These are phyloP conservation scores for Acanthornis magna DNA, from an alignment of 2,797 vertebrate species.

Conservation along the genomic window DNA sequence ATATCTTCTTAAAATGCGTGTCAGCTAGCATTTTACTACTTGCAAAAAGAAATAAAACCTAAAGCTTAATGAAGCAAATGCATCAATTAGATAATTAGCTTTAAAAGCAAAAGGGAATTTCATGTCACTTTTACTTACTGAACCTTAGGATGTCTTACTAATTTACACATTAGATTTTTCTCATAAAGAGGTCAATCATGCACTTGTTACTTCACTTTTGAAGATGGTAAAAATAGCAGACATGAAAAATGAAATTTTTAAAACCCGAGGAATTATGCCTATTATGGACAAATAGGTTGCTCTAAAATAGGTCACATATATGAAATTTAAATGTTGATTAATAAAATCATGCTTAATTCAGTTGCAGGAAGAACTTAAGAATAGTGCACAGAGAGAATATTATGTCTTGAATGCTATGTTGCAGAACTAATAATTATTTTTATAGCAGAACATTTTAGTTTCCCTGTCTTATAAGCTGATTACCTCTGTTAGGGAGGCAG, in stretches of 20 bases:
- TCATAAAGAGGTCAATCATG: not conserved
- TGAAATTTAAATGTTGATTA: not conserved
- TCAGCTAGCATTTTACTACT: not conserved
- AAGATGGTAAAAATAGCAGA: not conserved
- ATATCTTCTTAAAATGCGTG: conserved; percentile 1
- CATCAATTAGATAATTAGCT: conserved; percentile 49
- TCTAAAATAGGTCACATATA: not conserved
- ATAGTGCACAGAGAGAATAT: not conserved
- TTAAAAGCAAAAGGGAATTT: conserved; percentile 42
- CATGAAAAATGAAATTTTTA: not conserved
- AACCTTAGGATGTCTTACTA: not conserved
- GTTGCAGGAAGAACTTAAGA: not conserved
- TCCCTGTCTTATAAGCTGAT: not conserved
- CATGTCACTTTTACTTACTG: conserved; percentile 29
- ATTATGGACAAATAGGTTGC: not conserved
- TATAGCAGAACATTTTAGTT: not conserved
- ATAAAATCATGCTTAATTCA: not conserved
- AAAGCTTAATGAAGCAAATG: conserved; percentile 42
- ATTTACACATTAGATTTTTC: conserved; percentile 27
- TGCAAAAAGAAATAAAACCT: not conserved
- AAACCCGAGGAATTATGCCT: not conserved
- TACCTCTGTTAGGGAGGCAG: not conserved
- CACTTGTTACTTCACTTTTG: not conserved
- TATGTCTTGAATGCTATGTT: not conserved
- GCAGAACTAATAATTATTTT: not conserved